A percentile compares a stretch with the other conserved stretches of the same genome.
These are phyloP conservation scores for Eupeodes luniger DNA, from an alignment of 2,888 invertebrate species.

Conservation along the genomic window DNA sequence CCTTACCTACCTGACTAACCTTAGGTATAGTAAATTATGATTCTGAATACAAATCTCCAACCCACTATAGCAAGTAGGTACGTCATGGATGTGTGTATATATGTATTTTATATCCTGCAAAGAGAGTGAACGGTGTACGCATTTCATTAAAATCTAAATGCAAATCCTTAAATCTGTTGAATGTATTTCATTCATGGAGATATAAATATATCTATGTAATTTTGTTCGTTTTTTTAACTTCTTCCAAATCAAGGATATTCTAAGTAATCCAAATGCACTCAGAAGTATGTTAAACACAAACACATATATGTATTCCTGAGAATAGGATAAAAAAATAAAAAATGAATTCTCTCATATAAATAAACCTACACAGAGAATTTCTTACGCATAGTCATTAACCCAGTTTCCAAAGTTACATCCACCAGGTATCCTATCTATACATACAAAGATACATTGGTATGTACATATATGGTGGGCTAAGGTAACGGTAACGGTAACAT, in stretches of 20 bases:
- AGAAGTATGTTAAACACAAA: not conserved
- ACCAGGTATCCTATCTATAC: not conserved
- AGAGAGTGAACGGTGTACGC: not conserved
- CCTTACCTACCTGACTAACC: no score
- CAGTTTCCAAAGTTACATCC: conserved; percentile 32
- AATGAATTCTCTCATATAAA: not conserved
- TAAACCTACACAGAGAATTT: not conserved
- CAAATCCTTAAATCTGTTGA: conserved; percentile 34
- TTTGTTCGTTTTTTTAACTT: not conserved
- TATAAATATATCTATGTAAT: not conserved
- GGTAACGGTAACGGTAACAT: not conserved
- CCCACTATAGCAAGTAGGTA: no score
- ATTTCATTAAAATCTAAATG: conserved; percentile 34
- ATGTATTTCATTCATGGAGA: conserved; percentile 25
- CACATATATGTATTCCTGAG: not conserved
- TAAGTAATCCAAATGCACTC: conserved; percentile 17
- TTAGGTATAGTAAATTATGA: not conserved
- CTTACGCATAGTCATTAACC: conserved; percentile 67
- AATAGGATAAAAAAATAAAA: conserved; percentile 10
- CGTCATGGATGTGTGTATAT: not conserved
- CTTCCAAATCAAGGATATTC: conserved; percentile 6
- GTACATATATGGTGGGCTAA: not conserved
- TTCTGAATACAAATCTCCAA: conserved; percentile 2
- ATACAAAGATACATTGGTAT: not conserved
- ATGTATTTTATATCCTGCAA: not conserved